Evolutionary conservation across 2,888 invertebrate genomes (phyloP).

Genomic region (Parnassius mnemosyne): DNA sequence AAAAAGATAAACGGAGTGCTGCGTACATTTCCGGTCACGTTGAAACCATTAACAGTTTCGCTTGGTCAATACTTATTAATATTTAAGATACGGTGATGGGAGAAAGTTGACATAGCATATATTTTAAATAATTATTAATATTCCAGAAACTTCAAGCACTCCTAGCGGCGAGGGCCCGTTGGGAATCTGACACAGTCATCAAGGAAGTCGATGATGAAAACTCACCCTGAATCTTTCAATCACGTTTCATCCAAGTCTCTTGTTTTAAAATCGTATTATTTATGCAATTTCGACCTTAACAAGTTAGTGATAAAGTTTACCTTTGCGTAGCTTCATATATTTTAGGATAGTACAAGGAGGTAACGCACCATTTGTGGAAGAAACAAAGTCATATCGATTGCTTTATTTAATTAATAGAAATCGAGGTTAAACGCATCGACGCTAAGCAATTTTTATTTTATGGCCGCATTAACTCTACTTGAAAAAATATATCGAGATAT

Average conservation of each 20-base stretch:
- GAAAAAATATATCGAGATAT: too few relatives aligned
- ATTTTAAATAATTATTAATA: not conserved
- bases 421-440: too few relatives aligned
- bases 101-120: not conserved
- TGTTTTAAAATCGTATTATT: not conserved
- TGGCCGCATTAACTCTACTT: too few relatives aligned
- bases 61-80: too few relatives aligned
- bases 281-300: constrained; percentile 9
- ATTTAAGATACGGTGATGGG: too few relatives aligned
- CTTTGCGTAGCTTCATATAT: not conserved
- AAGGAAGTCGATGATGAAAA: constrained; percentile 85
- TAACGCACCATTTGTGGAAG: not conserved
- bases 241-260: not conserved
- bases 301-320: not conserved
- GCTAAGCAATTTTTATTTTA: too few relatives aligned
- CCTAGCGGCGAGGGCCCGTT: constrained; percentile 78
- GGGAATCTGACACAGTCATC: constrained; percentile 86
- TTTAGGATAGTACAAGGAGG: not conserved
- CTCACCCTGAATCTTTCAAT: constrained; percentile 64
- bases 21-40: too few relatives aligned
- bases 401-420: too few relatives aligned
- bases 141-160: constrained; percentile 81
- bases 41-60: too few relatives aligned
- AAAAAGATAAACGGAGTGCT: too few relatives aligned
- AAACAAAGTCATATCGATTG: too few relatives aligned